A percentile compares a stretch with the other conserved stretches of the same genome.
Evolutionary conservation across 2,888 invertebrate species (phyloP).

Genomic region (Cryptophagus acutangulus): DNA sequence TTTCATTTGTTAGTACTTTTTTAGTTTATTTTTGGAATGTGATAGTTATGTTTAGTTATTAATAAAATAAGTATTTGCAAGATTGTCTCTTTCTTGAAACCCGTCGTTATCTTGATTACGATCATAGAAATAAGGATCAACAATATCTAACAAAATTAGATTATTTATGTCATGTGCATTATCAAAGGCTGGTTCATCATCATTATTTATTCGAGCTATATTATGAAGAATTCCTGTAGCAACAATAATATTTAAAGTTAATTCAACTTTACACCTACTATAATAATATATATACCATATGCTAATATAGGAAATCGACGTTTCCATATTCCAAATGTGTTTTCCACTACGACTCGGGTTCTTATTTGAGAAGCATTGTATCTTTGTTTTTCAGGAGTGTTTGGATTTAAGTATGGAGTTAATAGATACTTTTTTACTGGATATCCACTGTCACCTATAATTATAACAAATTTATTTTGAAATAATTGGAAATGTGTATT

Average conservation of each 20-base stretch:
- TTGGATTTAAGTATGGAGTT: slow-evolving; percentile 19
- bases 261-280: background rate
- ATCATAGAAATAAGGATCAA: too few relatives aligned
- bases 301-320: slow-evolving; percentile 15
- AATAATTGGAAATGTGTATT: background rate
- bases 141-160: background rate
- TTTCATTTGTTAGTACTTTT: background rate
- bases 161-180: background rate
- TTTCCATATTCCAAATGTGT: slow-evolving; percentile 20
- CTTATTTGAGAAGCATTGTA: slow-evolving; percentile 19
- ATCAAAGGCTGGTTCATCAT: background rate
- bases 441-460: slow-evolving; percentile 6
- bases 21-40: background rate
- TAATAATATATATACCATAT: too few relatives aligned
- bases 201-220: background rate
- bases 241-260: background rate
- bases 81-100: background rate
- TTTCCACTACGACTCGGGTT: slow-evolving; percentile 18
- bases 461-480: background rate
- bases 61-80: slow-evolving; percentile 3
- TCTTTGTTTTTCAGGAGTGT: slow-evolving; percentile 11
- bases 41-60: too few relatives aligned
- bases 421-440: slow-evolving; percentile 12
- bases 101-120: background rate
- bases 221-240: slow-evolving; percentile 1